A percentile compares a stretch with the other conserved stretches of the same genome.
phyloP scores from a whole-genome alignment of 1,140 invertebrate species.

The Cydia pomonella region DNA sequence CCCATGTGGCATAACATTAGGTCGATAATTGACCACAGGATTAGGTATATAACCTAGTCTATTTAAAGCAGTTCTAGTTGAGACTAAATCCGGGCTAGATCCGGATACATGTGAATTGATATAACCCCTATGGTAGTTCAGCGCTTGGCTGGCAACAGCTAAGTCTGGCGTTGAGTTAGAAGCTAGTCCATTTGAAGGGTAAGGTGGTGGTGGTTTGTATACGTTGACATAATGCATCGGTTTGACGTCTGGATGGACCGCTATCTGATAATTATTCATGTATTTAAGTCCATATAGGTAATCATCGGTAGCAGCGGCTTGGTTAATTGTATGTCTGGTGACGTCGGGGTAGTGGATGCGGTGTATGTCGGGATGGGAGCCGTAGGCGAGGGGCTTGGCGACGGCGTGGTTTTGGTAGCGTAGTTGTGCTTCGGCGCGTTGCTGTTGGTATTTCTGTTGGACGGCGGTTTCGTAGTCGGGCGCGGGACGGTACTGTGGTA shows the following conservation, averaged over 20 bases:
- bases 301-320: constrained; percentile 61
- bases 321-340: constrained; percentile 81
- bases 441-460: constrained; percentile 87
- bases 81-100: constrained; percentile 89
- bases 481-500: constrained; percentile 94
- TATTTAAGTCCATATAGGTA: constrained; percentile 63
- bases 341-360: constrained; percentile 83
- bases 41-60: constrained; percentile 70
- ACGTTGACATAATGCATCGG: constrained; percentile 85
- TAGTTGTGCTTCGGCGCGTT: constrained; percentile 66
- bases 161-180: constrained; percentile 91
- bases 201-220: constrained; percentile 91
- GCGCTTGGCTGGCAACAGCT: constrained; percentile 83
- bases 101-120: constrained; percentile 84
- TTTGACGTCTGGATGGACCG: constrained; percentile 66
- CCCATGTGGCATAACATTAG: constrained; percentile 80
- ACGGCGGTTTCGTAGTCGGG: constrained; percentile 97
- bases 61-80: constrained; percentile 83
- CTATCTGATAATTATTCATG: constrained; percentile 65
- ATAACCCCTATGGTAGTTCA: constrained; percentile 79
- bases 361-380: constrained; percentile 85
- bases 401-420: constrained; percentile 67
- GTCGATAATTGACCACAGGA: constrained; percentile 61
- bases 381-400: constrained; percentile 79
- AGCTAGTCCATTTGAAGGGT: constrained; percentile 86